Evolutionary conservation across 2,797 vertebrate species (phyloP), one percentile per base, ranked within the genome.

Genomic region (Rhincodon typus): DNA sequence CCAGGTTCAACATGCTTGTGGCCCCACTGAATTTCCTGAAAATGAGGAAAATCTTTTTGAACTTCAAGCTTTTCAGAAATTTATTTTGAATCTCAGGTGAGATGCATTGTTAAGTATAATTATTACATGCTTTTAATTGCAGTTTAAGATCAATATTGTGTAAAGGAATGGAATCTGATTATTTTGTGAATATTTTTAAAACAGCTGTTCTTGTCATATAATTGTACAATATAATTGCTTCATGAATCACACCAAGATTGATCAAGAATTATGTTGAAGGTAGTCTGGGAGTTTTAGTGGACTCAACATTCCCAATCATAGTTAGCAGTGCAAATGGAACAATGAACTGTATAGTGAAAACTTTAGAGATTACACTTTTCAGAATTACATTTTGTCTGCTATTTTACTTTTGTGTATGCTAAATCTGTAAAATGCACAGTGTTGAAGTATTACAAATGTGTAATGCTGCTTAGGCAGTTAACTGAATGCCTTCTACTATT

Each of bases 1-100:
- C 30, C 97, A 97, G 96, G 97, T 98, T 79, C 97, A 97, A n/a
- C 95, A 97, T 66, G 96, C 96, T 96, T 96, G 97, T 30, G 97
- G 96, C 96, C 95, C 90, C 46, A 90, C 82, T 77, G 86, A 94
- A 95, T 66, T 74, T 96, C 96, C 96, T 96, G 96, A 96, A 87
- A 70, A 95, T 90, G 74, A 70, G 74, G 95, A 96, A 53, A 96
- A 95, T 70, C 96, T 34, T 57, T 62, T 96, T 38, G 96, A 94
- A 42, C 96, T 96, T 94, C 95, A 96, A 53, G 70, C 79, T 90
- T 96, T 96, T 87, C 95, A 96, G 66, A 96, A 90, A 72, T 93
- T 96, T 94, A 50, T 96, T 87, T 50, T 79, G 91, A 96, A 96
- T 94, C 70, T 96, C 46, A 96, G 96, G 96, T 96, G 95, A 90